phyloP scores from a whole-genome alignment of 1,140 invertebrate species.

The Copidosoma floridanum region DNA sequence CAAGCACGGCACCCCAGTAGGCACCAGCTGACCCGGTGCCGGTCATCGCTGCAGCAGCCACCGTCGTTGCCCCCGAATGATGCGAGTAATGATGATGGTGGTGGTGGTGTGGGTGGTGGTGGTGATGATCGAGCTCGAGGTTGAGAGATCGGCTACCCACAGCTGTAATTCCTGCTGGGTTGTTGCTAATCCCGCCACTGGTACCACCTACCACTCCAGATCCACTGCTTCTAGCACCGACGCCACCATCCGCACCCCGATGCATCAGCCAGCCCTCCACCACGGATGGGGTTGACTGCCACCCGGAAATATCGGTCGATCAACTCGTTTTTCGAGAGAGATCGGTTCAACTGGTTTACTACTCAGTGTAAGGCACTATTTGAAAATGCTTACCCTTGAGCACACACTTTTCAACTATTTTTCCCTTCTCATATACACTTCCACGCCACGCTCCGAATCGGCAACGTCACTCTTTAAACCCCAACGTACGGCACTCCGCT shows the following conservation, averaged over 20 bases:
- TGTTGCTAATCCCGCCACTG: background rate
- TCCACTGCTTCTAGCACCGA: slow-evolving; percentile 44
- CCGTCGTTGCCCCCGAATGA: slow-evolving; percentile 51
- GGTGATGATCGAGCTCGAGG: slow-evolving; percentile 51
- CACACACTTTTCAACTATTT: no score
- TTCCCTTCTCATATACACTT: no score
- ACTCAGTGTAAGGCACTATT: no score
- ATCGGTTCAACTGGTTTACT: no score
- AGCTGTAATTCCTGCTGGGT: slow-evolving; percentile 32
- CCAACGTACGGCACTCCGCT: no score
- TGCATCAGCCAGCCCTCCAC: slow-evolving; percentile 59
- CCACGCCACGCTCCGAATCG: no score
- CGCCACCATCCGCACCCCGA: slow-evolving; percentile 51
- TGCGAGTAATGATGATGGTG: slow-evolving; percentile 20
- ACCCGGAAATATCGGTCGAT: no score
- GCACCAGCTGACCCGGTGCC: slow-evolving; percentile 43
- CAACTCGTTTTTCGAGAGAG: no score
- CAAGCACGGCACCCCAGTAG: slow-evolving; percentile 54
- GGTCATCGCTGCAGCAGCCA: slow-evolving; percentile 36
- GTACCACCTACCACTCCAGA: no score
- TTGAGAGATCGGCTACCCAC: slow-evolving; percentile 32
- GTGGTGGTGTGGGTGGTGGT: slow-evolving; percentile 44
- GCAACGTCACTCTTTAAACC: no score
- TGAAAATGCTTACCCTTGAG: no score
- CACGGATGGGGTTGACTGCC: slow-evolving; percentile 35